These are phyloP conservation scores for Cynaeus angustus DNA, from an alignment of 2,888 invertebrate species.

Conservation along the genomic window DNA sequence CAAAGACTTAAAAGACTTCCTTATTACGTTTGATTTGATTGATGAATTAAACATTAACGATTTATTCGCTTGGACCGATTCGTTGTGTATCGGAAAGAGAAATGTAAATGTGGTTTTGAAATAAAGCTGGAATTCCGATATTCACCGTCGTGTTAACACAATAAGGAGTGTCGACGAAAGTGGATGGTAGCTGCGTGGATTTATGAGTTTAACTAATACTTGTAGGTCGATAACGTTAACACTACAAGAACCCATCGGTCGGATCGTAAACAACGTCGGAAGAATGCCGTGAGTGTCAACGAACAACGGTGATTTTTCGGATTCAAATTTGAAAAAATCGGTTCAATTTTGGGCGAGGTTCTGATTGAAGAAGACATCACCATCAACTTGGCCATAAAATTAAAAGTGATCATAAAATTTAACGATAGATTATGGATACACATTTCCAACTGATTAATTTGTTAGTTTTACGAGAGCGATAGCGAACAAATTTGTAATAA, in stretches of 20 bases:
- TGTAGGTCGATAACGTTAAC: conserved; percentile 69
- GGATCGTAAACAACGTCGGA: conserved; percentile 55
- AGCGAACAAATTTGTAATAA: conserved; percentile 51
- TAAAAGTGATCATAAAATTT: conserved; percentile 47
- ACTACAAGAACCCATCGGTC: conserved; percentile 60
- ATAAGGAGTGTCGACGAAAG: conserved; percentile 65
- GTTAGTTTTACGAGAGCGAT: conserved; percentile 46
- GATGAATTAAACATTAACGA: conserved; percentile 44
- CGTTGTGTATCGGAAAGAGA: conserved; percentile 32
- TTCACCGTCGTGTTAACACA: conserved; percentile 59
- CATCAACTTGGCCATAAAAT: conserved; percentile 32
- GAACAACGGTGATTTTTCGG: conserved; percentile 9
- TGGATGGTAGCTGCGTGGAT: conserved; percentile 67
- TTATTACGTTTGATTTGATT: conserved; percentile 40
- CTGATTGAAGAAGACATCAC: conserved; percentile 45
- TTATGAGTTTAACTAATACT: conserved; percentile 67
- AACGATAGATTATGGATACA: conserved; percentile 47
- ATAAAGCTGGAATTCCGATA: conserved; percentile 57
- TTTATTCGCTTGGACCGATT: conserved; percentile 33
- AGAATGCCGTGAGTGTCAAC: conserved; percentile 45
- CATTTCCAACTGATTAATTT: conserved; percentile 50
- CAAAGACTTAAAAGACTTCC: conserved; percentile 37
- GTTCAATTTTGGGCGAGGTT: too few relatives aligned
- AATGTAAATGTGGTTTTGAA: conserved; percentile 54
- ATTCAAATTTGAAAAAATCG: background rate